These are phyloP conservation scores for Panzeria rudis DNA, from an alignment of 2,888 invertebrate genomes.

Conservation along the genomic window DNA sequence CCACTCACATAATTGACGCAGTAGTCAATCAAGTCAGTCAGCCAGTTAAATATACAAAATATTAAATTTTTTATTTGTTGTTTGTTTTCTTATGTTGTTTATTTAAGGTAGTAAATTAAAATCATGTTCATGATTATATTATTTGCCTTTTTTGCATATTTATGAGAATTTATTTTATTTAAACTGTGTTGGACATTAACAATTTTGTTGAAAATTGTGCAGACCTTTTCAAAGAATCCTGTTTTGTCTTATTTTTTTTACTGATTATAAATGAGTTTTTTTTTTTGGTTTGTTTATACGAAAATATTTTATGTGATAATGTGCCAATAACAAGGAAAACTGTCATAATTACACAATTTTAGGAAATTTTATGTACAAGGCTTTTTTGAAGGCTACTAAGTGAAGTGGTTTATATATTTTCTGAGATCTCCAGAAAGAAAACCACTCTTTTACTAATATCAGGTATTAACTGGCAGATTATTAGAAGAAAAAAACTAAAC, in stretches of 20 bases:
- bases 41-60: slow-evolving; percentile 19
- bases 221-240: slow-evolving; percentile 28
- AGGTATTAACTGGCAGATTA: too few species aligned
- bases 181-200: slow-evolving; percentile 32
- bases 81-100: slow-evolving; percentile 42
- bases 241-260: slow-evolving; percentile 13
- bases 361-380: too few species aligned
- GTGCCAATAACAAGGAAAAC: slow-evolving; percentile 19
- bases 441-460: too few species aligned
- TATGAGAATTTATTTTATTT: slow-evolving; percentile 56
- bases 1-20: slow-evolving; percentile 66
- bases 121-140: slow-evolving; percentile 57
- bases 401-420: too few species aligned
- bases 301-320: slow-evolving; percentile 38
- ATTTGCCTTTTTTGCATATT: slow-evolving; percentile 60
- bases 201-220: slow-evolving; percentile 28
- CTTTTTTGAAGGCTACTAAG: too few species aligned
- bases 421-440: too few species aligned
- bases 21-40: slow-evolving; percentile 33
- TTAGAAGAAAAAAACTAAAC: too few species aligned
- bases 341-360: slow-evolving; percentile 31
- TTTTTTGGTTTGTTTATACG: slow-evolving; percentile 2
- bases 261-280: slow-evolving; percentile 7
- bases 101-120: slow-evolving; percentile 66
- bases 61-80: background rate